These are phyloP conservation scores for Himalopsyche phryganea DNA, from an alignment of 1,140 invertebrate genomes.

Conservation along the genomic window DNA sequence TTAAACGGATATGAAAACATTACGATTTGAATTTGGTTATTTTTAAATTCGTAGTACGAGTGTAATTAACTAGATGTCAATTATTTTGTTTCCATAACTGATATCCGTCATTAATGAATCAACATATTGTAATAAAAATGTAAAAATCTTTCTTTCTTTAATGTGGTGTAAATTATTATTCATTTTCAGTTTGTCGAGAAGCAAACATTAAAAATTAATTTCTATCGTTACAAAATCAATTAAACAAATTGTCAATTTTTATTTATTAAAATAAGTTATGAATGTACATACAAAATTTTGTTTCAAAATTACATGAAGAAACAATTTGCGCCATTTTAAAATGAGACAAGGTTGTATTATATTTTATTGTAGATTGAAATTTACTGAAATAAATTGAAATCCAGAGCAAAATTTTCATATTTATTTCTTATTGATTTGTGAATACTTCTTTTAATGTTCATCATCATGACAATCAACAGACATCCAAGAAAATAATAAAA, in stretches of 20 bases:
- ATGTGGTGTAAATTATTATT: conserved; percentile 1
- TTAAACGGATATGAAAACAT: no score
- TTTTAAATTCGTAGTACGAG: background rate
- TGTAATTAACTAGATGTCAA: conserved; percentile 18
- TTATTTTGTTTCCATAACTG: conserved; percentile 6
- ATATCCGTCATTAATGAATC: no score
- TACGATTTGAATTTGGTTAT: no score
- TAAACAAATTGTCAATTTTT: no score
- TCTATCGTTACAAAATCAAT: background rate
- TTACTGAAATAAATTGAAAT: conserved; percentile 35
- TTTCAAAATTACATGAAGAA: no score
- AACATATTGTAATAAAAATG: background rate
- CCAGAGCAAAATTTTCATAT: conserved; percentile 17
- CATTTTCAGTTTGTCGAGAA: conserved; percentile 29
- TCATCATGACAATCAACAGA: no score
- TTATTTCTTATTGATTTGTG: conserved; percentile 7
- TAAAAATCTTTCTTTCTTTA: background rate
- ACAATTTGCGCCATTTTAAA: conserved; percentile 23
- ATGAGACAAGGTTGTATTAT: conserved; percentile 31
- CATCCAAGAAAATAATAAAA: no score
- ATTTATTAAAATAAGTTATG: background rate
- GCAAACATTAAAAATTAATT: conserved; percentile 23
- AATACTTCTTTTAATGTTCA: no score
- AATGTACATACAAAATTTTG: no score
- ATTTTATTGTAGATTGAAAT: conserved; percentile 35